Evolutionary conservation across 1,140 invertebrate species (phyloP).

Genomic region (Leucophenga varia): DNA sequence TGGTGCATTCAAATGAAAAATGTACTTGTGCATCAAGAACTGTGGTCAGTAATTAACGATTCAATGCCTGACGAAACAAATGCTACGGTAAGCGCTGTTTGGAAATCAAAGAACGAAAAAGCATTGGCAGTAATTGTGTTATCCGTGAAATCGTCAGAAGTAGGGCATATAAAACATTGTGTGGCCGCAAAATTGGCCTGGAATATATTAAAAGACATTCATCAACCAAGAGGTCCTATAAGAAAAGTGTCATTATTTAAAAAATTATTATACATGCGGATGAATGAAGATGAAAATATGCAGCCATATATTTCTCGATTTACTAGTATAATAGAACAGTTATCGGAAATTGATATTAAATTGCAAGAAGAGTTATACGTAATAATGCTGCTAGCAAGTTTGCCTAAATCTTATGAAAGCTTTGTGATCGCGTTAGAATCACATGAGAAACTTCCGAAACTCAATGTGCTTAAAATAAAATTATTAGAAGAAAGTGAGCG

Average conservation of each 20-base stretch:
- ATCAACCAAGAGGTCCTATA: slow-evolving; percentile 11
- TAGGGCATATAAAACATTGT: too few relatives aligned
- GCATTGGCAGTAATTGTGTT: too few relatives aligned
- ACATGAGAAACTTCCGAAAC: slow-evolving; percentile 6
- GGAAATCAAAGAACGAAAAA: too few relatives aligned
- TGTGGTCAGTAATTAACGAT: too few relatives aligned
- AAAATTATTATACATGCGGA: slow-evolving; percentile 11
- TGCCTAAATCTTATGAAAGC: slow-evolving; percentile 11
- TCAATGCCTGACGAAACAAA: too few relatives aligned
- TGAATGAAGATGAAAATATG: slow-evolving; percentile 2
- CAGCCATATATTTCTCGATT: slow-evolving; percentile 7
- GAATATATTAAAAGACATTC: slow-evolving; percentile 12
- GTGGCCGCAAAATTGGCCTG: too few relatives aligned
- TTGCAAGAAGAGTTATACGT: slow-evolving; percentile 7
- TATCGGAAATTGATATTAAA: slow-evolving; percentile 3
- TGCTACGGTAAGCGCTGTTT: too few relatives aligned
- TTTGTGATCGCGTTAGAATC: slow-evolving; percentile 17
- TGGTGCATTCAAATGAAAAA: too few relatives aligned
- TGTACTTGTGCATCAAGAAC: too few relatives aligned
- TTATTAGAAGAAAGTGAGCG: slow-evolving; percentile 12
- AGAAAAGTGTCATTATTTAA: too few relatives aligned
- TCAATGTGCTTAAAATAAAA: slow-evolving; percentile 11
- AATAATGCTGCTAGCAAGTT: too few relatives aligned
- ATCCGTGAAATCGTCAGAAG: too few relatives aligned
- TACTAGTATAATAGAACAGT: slow-evolving; percentile 1